Conservation (phyloP, 2,113 vertebrate species). For the Nicator chloris region DNA sequence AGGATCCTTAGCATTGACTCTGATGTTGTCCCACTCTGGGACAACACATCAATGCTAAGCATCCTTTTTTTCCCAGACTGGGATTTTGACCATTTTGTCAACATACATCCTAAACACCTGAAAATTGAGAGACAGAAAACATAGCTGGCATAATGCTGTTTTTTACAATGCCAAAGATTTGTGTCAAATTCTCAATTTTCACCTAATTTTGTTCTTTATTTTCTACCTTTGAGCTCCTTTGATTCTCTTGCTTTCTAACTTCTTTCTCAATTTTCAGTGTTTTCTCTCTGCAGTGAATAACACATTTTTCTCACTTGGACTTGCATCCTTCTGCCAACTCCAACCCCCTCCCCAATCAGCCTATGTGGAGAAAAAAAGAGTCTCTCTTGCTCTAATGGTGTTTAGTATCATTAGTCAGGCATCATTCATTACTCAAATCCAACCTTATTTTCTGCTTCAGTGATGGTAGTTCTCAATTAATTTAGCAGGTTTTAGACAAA, state of each 20-base stretch:
- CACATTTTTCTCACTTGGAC: not conserved
- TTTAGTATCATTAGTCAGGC: constrained; percentile 35
- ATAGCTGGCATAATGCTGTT: not conserved
- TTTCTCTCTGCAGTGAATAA: not conserved
- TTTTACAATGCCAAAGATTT: not conserved
- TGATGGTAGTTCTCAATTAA: constrained; percentile 53
- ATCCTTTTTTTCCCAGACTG: no score
- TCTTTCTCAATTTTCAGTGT: not conserved
- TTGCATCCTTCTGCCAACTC: not conserved
- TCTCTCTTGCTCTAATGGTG: not conserved
- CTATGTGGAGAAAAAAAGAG: not conserved
- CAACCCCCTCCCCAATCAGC: not conserved
- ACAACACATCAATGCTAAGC: no score
- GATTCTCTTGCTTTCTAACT: not conserved
- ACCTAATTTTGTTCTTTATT: not conserved
- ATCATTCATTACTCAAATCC: constrained; percentile 30
- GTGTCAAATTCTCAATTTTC: not conserved
- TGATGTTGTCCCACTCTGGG: not conserved
- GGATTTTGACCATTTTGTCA: not conserved
- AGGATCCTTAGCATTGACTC: not conserved
- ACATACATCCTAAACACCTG: not conserved
- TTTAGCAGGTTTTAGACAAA: constrained; percentile 51
- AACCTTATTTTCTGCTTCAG: constrained; percentile 50
- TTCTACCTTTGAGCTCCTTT: not conserved
- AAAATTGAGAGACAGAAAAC: not conserved